phyloP scores from a whole-genome alignment of 2,797 vertebrate genomes.

The Arrhamphus sclerolepis region DNA sequence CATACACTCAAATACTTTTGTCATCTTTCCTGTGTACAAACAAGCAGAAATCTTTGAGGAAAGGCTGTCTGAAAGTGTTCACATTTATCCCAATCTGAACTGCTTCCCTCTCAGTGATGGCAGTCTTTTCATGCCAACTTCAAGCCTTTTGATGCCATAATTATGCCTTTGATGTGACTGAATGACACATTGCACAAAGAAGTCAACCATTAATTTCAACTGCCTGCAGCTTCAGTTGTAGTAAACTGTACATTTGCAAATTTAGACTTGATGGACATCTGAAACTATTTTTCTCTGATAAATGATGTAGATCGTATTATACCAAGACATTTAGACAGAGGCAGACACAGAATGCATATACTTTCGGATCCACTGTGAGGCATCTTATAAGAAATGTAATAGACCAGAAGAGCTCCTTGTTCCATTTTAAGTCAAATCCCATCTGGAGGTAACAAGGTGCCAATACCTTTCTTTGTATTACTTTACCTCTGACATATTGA shows the following conservation, averaged over 20 bases:
- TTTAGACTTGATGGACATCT: background rate
- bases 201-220: background rate
- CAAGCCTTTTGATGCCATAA: background rate
- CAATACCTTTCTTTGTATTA: conserved; percentile 39
- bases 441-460: conserved; percentile 40
- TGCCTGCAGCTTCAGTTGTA: background rate
- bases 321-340: background rate
- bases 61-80: background rate
- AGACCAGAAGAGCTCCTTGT: conserved; percentile 31
- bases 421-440: conserved; percentile 42
- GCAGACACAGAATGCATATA: background rate
- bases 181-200: conserved; percentile 13
- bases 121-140: background rate
- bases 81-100: background rate
- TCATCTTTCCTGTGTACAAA: background rate
- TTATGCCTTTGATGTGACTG: background rate
- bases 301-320: background rate
- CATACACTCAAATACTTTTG: background rate
- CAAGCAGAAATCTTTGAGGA: background rate
- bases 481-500: conserved; percentile 52
- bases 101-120: conserved; percentile 2
- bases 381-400: conserved; percentile 6
- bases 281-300: conserved; percentile 2
- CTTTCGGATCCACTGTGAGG: background rate
- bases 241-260: background rate